Conservation (phyloP, 2,888 invertebrate genomes). For the Vanessa cardui region DNA sequence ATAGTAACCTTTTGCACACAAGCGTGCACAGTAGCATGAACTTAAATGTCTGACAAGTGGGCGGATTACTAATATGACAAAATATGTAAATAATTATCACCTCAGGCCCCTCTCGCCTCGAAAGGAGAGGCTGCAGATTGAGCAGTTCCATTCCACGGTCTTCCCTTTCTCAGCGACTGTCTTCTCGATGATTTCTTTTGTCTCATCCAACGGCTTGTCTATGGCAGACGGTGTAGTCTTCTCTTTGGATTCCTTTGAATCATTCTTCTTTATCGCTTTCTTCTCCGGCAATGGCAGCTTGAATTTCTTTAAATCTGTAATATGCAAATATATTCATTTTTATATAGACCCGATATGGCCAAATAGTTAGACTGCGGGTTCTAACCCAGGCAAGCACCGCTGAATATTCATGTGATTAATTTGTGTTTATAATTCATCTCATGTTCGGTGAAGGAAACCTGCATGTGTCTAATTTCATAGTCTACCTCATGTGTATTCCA, state of each 20-base stretch:
- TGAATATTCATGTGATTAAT: no score
- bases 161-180: slow-evolving; percentile 42
- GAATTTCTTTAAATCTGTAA: slow-evolving; percentile 65
- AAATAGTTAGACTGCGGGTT: no score
- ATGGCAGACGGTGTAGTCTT: slow-evolving; percentile 2
- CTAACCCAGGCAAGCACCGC: no score
- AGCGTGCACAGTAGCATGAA: no score
- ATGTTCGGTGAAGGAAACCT: no score
- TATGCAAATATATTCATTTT: not conserved
- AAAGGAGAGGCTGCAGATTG: slow-evolving; percentile 61
- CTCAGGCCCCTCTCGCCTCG: slow-evolving; percentile 68
- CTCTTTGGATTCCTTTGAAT: slow-evolving; percentile 16
- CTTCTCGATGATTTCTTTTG: slow-evolving; percentile 32
- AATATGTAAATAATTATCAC: slow-evolving; percentile 52
- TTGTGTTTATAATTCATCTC: no score
- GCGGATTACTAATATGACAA: no score
- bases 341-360: no score
- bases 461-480: no score
- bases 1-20: no score
- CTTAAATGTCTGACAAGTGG: no score
- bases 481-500: no score
- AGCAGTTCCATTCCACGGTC: slow-evolving; percentile 53
- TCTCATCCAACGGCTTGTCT: slow-evolving; percentile 22
- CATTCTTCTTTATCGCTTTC: slow-evolving; percentile 43
- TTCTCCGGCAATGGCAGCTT: slow-evolving; percentile 50